Base-by-base conservation (phyloP, 1,140 invertebrate species). In the Sweltsa coloradensis region DNA sequence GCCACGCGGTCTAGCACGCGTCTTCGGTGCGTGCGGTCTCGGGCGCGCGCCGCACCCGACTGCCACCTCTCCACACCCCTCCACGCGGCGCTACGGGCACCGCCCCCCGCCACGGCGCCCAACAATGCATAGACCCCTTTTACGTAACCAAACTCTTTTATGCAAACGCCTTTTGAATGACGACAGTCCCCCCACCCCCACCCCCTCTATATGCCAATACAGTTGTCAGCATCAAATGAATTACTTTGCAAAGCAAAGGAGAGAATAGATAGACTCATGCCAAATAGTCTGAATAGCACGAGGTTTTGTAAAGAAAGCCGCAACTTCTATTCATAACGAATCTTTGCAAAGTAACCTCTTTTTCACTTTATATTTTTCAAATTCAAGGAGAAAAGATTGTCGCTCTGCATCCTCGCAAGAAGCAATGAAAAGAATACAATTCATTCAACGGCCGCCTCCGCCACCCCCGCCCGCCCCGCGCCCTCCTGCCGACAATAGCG, bases 291-390 rank as follows among this genome's bases (percentile, higher is more conserved):
- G 24, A 23, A 42, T 16, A 29, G 11, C 42, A 3, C 24, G 11
- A 11, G 21, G 14, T 29, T 23, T 18, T 43, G 18, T 25, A 26
- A 29, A 43, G 44, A 36, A 23, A 7, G 44, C 27, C 37, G 29
- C 44, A 21, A 37, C 21, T 45, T 45, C 26, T 45, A 31, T 34
- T 45, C 18, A 36, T 45, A 39, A 43, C 16, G 36, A 40, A 49
- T 42, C 29, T 49, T 39, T 49, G 47, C 47, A 49, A 49, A 43
- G 47, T 49, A 49, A 49, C 47, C 18, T 26, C 34, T 43, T 49
- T 49, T 49, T 43, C 25, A 14, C 25, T 24, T 41, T 24, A 19
- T 34, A 16, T 31, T 11, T 16, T 11, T 11, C 29, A 11, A 11
- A 16, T 16, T 31, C 29, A 16, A 16, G 29, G 29, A 31, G 16